These are phyloP conservation scores for Stegodyphus mimosarum DNA, from an alignment of 1,140 invertebrate species.

Conservation along the genomic window DNA sequence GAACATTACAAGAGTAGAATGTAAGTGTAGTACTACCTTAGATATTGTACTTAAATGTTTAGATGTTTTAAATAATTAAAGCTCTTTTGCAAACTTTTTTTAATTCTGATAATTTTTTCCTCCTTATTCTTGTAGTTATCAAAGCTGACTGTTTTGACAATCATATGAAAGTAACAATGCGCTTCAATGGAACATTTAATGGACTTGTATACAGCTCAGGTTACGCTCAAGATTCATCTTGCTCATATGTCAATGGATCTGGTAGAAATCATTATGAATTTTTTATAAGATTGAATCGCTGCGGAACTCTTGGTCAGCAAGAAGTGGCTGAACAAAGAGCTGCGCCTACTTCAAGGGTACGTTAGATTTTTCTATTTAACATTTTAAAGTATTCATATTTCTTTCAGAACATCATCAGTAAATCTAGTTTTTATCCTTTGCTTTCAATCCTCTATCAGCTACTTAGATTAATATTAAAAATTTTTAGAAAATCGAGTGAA, in stretches of 20 bases:
- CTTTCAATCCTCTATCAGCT: too few species aligned
- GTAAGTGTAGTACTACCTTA: conserved; percentile 31
- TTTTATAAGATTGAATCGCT: conserved; percentile 90
- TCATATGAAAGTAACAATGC: conserved; percentile 92
- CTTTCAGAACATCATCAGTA: too few species aligned
- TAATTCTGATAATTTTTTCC: not conserved
- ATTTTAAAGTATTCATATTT: too few species aligned
- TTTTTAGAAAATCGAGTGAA: too few species aligned
- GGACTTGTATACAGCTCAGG: conserved; percentile 91
- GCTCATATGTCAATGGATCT: conserved; percentile 94
- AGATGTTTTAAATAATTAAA: not conserved
- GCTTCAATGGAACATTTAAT: conserved; percentile 90
- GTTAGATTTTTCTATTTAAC: not conserved
- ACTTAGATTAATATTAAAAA: too few species aligned
- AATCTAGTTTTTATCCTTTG: too few species aligned
- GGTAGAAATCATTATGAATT: conserved; percentile 92
- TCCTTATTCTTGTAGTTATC: conserved; percentile 77
- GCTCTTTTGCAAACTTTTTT: not conserved
- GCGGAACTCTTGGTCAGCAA: conserved; percentile 89
- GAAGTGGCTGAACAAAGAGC: conserved; percentile 45
- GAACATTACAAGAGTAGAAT: conserved; percentile 51
- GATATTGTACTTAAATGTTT: not conserved
- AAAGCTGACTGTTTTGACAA: conserved; percentile 95
- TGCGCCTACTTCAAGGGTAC: not conserved
- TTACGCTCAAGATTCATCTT: conserved; percentile 92